Evolutionary conservation across 2,888 invertebrate genomes (phyloP).

Genomic region (Pheosia gnoma): DNA sequence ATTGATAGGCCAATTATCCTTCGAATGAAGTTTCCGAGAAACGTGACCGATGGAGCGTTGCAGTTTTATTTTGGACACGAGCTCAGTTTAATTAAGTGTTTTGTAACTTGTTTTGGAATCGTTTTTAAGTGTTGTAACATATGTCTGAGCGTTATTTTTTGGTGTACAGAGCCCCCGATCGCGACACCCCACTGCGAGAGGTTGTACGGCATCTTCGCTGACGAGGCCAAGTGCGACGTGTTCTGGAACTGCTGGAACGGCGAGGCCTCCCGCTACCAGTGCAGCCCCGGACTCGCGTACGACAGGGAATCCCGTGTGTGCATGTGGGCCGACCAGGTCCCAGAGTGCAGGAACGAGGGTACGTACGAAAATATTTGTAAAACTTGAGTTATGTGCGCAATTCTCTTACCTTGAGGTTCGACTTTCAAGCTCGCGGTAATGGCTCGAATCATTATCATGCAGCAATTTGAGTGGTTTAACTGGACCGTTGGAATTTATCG

Average conservation of each 20-base stretch:
- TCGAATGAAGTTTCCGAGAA: conserved; percentile 28
- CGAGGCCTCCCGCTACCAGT: conserved; percentile 96
- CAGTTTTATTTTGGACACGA: conserved; percentile 13
- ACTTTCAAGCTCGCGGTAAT: conserved; percentile 17
- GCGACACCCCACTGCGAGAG: conserved; percentile 92
- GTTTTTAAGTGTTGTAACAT: conserved; percentile 4
- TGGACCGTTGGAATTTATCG: conserved; percentile 7
- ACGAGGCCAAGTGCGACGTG: conserved; percentile 93
- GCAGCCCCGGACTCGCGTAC: conserved; percentile 97
- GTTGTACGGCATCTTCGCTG: conserved; percentile 96
- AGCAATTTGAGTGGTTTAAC: conserved; percentile 45
- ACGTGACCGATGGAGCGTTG: conserved; percentile 10
- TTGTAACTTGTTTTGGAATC: background rate
- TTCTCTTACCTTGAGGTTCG: conserved; percentile 29
- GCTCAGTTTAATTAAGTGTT: conserved; percentile 1
- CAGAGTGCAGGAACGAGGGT: conserved; percentile 96
- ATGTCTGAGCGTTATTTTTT: conserved; percentile 10
- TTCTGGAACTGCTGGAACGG: conserved; percentile 99
- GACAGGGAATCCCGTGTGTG: conserved; percentile 96
- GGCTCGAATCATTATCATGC: conserved; percentile 5
- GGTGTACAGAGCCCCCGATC: conserved; percentile 90
- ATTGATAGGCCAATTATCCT: conserved; percentile 31
- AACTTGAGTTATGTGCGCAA: conserved; percentile 3
- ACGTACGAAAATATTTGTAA: conserved; percentile 40
- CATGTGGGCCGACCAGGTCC: conserved; percentile 98